Base-by-base conservation (phyloP, 2,797 vertebrate genomes). In the Gastrophryne carolinensis region DNA sequence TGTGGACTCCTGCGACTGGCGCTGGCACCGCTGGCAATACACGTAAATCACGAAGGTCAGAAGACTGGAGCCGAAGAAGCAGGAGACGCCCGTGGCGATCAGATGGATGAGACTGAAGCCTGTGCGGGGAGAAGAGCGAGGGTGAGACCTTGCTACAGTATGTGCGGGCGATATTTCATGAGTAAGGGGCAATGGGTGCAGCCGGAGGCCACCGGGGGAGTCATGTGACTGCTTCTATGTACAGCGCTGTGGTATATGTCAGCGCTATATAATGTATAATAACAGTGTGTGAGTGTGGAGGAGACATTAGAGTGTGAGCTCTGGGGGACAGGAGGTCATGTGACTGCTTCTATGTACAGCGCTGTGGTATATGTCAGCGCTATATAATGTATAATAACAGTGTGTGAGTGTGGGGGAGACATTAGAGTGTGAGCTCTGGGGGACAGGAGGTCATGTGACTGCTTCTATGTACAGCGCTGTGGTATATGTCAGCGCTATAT, bases 61-160 rank as follows among this genome's bases (percentile, higher is more conserved):
- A 79, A 99, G 93, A 30, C 97, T 96, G 1, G 97, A 97, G 61
- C 96, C 97, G 0, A 99, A 90, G 90, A 98, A 98, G 80, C 97
- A 99, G 75, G 96, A 97, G 71, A 99, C 83, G 0, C 97, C 98
- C 0, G 98, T 99, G 83, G 94, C 95, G 65, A 99, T 96, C 75
- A 99, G 90, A 84, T 99, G 96, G 82, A 98, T 92, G 80, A 98
- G 91, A 80, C 89, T 96, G 87, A 98, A 99, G 4, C 94, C 98
- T 99, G 89, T 47, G 54, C 79, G 44, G 7, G 9, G 11, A 17
- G 4, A 35, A 35, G 10, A 56, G n/a, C 12, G 17, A 1, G 3
- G 1, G 86, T 83, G 5, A 58, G 37, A 3, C 1, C 10, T 13
- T 37, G 15, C 4, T 12, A 37, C 9, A 41, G 37, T n/a, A n/a